phyloP scores from a whole-genome alignment of 1,140 invertebrate genomes.

The Scaptomyza pallida region DNA sequence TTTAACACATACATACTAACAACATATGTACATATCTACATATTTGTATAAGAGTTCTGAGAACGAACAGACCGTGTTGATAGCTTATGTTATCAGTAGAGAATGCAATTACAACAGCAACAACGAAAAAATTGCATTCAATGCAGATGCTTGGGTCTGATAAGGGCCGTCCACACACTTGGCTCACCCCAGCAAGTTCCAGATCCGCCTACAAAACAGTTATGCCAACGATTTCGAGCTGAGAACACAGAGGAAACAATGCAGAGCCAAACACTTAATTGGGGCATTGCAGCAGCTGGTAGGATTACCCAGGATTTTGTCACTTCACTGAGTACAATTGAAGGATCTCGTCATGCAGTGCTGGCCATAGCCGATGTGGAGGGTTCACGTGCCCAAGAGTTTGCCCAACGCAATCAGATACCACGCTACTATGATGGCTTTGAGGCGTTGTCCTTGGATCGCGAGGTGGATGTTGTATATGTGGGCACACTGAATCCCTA shows the following conservation, averaged over 20 bases:
- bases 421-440: conserved; percentile 90
- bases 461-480: conserved; percentile 92
- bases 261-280: conserved; percentile 82
- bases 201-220: conserved; percentile 32
- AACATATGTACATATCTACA: not conserved
- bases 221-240: conserved; percentile 20
- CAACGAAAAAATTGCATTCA: conserved; percentile 69
- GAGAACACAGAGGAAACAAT: conserved; percentile 29
- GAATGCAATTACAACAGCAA: conserved; percentile 52
- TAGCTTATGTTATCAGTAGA: conserved; percentile 45
- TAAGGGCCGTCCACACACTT: conserved; percentile 37
- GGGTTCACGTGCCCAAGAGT: conserved; percentile 88
- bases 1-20: no score
- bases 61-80: conserved; percentile 7
- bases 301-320: conserved; percentile 93
- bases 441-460: conserved; percentile 89
- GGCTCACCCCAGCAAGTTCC: conserved; percentile 33
- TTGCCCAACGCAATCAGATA: conserved; percentile 89
- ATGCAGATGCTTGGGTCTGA: conserved; percentile 64
- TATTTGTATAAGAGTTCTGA: not conserved
- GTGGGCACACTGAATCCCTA: conserved; percentile 89
- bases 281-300: conserved; percentile 91
- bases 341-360: conserved; percentile 87
- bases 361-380: conserved; percentile 91
- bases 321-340: conserved; percentile 87